Conservation (phyloP, 2,113 vertebrate genomes). For the Cyprinodon variegatus region DNA sequence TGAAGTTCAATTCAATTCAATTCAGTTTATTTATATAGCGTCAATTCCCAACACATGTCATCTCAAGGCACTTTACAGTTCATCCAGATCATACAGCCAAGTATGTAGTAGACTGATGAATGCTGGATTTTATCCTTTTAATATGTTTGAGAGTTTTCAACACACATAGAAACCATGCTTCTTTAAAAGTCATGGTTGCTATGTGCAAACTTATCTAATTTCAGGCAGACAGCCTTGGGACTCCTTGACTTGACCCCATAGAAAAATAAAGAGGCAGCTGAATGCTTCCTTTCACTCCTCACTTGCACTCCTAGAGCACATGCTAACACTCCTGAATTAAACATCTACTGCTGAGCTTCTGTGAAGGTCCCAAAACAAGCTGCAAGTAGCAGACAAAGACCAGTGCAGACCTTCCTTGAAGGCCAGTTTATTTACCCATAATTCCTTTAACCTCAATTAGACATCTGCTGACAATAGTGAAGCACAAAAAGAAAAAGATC, state of each 20-base stretch:
- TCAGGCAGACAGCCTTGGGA: not conserved
- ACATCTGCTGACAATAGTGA: conserved; percentile 64
- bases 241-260: conserved; percentile 49
- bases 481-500: conserved; percentile 54
- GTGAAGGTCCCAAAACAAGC: conserved; percentile 36
- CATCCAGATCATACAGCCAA: too few species aligned
- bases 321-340: conserved; percentile 60
- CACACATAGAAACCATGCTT: not conserved
- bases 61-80: too few species aligned
- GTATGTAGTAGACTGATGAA: not conserved
- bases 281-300: conserved; percentile 40
- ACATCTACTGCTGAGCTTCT: conserved; percentile 48
- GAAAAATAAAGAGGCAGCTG: conserved; percentile 29
- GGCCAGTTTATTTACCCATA: conserved; percentile 70
- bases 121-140: not conserved
- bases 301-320: conserved; percentile 32
- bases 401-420: conserved; percentile 56
- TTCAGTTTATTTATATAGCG: too few species aligned
- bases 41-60: too few species aligned
- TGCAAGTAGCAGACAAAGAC: conserved; percentile 45
- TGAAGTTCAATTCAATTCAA: too few species aligned
- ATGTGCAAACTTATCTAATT: not conserved
- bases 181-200: not conserved
- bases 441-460: conserved; percentile 73
- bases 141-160: not conserved